Evolutionary conservation across 2,888 invertebrate genomes (phyloP).

Genomic region (Baccha elongata): DNA sequence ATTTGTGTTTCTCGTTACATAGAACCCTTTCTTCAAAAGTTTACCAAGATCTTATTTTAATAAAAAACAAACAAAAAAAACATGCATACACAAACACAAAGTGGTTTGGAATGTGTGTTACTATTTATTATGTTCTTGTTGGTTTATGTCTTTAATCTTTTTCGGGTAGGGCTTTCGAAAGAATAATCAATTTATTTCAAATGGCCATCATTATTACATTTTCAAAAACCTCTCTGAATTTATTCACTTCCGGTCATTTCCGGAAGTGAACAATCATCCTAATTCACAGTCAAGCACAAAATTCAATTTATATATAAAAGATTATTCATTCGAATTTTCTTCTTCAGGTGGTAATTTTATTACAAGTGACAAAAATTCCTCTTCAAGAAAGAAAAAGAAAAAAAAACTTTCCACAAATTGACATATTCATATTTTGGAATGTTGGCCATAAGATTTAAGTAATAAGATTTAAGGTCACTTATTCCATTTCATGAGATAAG

Average conservation of each 20-base stretch:
- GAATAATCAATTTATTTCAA: too few species aligned
- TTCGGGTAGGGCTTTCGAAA: too few species aligned
- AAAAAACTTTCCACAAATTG: background rate
- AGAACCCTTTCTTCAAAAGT: too few species aligned
- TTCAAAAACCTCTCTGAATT: too few species aligned
- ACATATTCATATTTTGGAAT: slow-evolving; percentile 9
- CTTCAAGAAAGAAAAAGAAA: background rate
- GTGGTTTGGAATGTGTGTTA: too few species aligned
- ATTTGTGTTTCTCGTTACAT: too few species aligned
- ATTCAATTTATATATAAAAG: slow-evolving; percentile 26
- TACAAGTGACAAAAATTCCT: background rate
- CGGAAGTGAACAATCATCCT: background rate
- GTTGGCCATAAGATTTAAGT: background rate
- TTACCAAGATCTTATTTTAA: too few species aligned
- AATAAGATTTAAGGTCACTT: slow-evolving; percentile 5
- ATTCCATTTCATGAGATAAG: slow-evolving; percentile 8
- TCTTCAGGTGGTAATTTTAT: slow-evolving; percentile 13
- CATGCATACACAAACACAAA: too few species aligned
- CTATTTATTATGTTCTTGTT: too few species aligned
- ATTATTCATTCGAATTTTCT: slow-evolving; percentile 1
- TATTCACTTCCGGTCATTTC: background rate
- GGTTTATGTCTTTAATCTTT: too few species aligned
- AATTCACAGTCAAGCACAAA: background rate
- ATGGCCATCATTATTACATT: too few species aligned
- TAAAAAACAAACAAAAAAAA: too few species aligned